Evolutionary conservation across 2,888 invertebrate genomes (phyloP), one percentile per base, ranked within the genome.

Genomic region (Galeruca laticollis): DNA sequence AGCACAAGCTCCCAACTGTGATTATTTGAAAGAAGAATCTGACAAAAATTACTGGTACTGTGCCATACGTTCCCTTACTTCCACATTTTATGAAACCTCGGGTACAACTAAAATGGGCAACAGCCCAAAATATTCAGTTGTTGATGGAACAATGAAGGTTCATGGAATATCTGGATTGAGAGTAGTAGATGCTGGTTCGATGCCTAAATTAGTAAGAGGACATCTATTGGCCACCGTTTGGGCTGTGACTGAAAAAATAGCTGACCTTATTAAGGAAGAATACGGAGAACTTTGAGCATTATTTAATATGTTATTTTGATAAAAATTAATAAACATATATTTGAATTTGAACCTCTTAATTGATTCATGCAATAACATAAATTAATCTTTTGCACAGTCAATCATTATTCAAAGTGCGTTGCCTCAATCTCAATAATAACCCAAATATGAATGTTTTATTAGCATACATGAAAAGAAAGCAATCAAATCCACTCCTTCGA

Each of bases 51-150:
- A 87, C 69, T 88, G 87, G 86, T 79, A 86, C 6, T 88, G 88
- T 70, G 84, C 85, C 0, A 83, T 86, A 43, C 82, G 83, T 69
- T 83, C 86, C 54, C 68, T 87, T 51, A 85, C 87, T 0, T 78
- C 84, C 1, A 85, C 86, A 76, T 81, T 86, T 78, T 86, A 86
- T 71, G 87, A 88, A 72, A 87, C 87, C 70, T 82, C 87, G 18
- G 87, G 88, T 0, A 88, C 88, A 0, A 87, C 84, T 2, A 87
- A 87, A 75, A 89, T 89, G 89, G 89, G 88, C 0, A 86, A 87
- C 0, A 54, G 76, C 8, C 77, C 74, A 5, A 87, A 87, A 75
- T 82, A 84, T 0, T 87, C 88, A 0, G 89, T 90, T 0, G 89
- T 90, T 0, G 88, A 89, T 76, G 84, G 86, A 1, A 80, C 86